phyloP scores from a whole-genome alignment of 2,888 invertebrate genomes.

The Agonum fuliginosum region DNA sequence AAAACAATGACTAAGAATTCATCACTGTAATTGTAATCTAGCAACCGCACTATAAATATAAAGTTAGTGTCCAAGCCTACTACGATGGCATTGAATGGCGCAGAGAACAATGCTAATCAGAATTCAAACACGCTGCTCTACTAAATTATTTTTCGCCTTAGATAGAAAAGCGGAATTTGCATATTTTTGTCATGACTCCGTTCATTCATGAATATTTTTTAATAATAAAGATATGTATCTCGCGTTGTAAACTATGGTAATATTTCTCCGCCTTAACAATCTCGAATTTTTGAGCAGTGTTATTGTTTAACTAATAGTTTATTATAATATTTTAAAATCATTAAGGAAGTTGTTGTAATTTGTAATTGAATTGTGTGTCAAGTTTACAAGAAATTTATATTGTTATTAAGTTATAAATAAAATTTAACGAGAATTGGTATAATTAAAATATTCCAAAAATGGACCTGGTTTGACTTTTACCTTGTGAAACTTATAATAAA shows the following conservation, averaged over 20 bases:
- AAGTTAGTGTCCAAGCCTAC: not conserved
- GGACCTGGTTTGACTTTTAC: too few relatives aligned
- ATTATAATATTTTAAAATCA: constrained; percentile 40
- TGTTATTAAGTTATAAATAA: constrained; percentile 18
- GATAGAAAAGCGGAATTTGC: constrained; percentile 51
- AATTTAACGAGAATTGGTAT: not conserved
- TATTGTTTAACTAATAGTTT: constrained; percentile 36
- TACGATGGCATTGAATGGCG: constrained; percentile 50
- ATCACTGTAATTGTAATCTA: constrained; percentile 29
- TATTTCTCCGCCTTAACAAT: constrained; percentile 40
- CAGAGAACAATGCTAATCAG: constrained; percentile 55
- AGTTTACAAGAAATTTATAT: constrained; percentile 15
- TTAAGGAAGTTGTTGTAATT: constrained; percentile 20
- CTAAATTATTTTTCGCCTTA: constrained; percentile 56
- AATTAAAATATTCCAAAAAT: too few relatives aligned
- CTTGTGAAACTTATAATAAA: too few relatives aligned
- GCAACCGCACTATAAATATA: constrained; percentile 1
- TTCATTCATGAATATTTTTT: constrained; percentile 42
- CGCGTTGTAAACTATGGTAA: constrained; percentile 37
- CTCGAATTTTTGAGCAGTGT: not conserved
- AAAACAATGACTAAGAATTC: constrained; percentile 19
- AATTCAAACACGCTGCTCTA: constrained; percentile 51
- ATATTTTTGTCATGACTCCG: constrained; percentile 49
- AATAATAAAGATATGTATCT: constrained; percentile 44
- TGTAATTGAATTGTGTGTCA: constrained; percentile 11